Evolutionary conservation across 2,113 vertebrate species (phyloP).

Genomic region (Thomomys bottae): DNA sequence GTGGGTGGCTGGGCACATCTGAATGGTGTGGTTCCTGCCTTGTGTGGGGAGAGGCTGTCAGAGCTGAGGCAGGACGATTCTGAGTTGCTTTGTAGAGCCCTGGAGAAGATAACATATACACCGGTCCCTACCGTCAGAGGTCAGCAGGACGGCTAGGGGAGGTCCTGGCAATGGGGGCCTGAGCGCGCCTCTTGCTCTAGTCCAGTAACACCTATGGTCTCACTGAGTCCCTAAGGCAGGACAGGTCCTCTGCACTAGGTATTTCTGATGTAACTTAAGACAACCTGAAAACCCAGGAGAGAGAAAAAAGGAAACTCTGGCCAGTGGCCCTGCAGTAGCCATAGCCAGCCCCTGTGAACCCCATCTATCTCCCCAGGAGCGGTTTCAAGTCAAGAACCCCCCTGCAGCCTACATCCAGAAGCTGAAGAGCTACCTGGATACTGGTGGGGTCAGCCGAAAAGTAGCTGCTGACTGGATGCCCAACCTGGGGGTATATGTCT

Average conservation of each 20-base stretch:
- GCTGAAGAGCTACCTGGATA: conserved; percentile 92
- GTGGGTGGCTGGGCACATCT: not conserved
- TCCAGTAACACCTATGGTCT: not conserved
- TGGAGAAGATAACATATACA: not conserved
- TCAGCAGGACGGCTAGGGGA: rapidly evolving
- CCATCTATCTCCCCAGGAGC: conserved; percentile 85
- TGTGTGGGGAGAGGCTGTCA: not conserved
- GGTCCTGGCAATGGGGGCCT: not conserved
- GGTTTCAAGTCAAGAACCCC: conserved; percentile 96
- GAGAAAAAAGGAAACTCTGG: not conserved
- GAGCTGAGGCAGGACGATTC: not conserved
- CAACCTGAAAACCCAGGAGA: not conserved
- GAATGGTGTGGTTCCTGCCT: not conserved
- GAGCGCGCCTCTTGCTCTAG: not conserved
- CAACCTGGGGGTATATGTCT: conserved; percentile 67
- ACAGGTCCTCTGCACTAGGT: not conserved
- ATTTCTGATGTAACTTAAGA: not conserved
- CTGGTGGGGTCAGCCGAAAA: conserved; percentile 92
- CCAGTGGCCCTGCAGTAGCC: not conserved
- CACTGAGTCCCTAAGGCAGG: not conserved
- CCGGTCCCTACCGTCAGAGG: not conserved
- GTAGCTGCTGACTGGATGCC: conserved; percentile 83
- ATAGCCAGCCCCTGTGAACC: not conserved
- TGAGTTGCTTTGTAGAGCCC: not conserved
- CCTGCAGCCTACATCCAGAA: conserved; percentile 94